A percentile compares a stretch with the other conserved stretches of the same genome.
Evolutionary conservation across 2,888 invertebrate genomes (phyloP).

Genomic region (Chymomyza procnemis): DNA sequence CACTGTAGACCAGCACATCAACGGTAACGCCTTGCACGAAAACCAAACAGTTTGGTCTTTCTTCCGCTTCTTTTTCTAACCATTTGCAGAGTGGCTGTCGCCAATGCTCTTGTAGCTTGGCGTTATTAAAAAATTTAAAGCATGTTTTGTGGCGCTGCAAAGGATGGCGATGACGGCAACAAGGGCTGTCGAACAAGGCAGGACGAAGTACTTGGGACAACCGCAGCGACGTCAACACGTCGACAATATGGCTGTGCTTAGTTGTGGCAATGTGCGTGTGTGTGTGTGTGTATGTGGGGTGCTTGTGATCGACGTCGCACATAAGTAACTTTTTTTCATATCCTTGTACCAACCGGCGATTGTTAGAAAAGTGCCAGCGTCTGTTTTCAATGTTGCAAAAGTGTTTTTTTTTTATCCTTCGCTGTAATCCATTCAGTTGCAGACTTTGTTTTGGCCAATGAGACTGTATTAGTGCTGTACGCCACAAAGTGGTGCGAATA

Average conservation of each 20-base stretch:
- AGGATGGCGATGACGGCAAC: slow-evolving; percentile 15
- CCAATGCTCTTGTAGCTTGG: slow-evolving; percentile 59
- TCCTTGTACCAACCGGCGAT: slow-evolving; percentile 59
- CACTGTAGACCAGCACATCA: slow-evolving; percentile 13
- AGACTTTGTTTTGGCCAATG: neutral
- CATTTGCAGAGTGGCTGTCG: slow-evolving; percentile 45
- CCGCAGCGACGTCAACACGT: slow-evolving; percentile 21
- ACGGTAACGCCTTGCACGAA: slow-evolving; percentile 39
- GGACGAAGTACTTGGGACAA: neutral
- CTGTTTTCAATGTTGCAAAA: slow-evolving; percentile 74
- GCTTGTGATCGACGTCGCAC: slow-evolving; percentile 65
- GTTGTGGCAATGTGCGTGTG: slow-evolving; percentile 50
- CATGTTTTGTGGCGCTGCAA: slow-evolving; percentile 72
- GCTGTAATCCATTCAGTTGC: neutral
- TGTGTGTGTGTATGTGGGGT: slow-evolving; percentile 34
- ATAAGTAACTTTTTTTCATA: slow-evolving; percentile 55
- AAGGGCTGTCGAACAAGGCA: neutral
- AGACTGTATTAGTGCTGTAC: slow-evolving; percentile 26
- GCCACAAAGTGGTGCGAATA: neutral
- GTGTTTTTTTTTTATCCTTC: slow-evolving; percentile 50
- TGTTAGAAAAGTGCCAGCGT: slow-evolving; percentile 64
- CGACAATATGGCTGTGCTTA: slow-evolving; percentile 67
- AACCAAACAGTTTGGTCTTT: slow-evolving; percentile 30
- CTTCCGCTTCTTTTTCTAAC: slow-evolving; percentile 31
- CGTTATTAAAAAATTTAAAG: slow-evolving; percentile 77